Base-by-base conservation (phyloP, 37 sponge, comb jelly and placozoan genomes). In the Beroe forskalii region DNA sequence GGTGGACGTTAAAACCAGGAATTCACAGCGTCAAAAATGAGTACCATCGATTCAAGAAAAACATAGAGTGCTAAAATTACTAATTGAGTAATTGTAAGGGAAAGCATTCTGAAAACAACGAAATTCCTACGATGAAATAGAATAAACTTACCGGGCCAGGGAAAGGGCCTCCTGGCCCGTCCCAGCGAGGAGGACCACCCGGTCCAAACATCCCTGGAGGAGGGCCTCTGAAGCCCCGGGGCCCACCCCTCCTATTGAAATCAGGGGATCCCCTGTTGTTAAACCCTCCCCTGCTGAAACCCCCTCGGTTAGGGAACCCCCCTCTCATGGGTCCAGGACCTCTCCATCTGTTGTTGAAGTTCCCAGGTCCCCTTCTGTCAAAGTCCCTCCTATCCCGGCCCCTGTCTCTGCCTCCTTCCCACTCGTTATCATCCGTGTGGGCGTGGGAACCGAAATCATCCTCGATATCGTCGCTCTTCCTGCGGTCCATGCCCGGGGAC, bases 251-350 rank as follows among this genome's bases (percentile, higher is more conserved):
- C 42, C 72, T 28, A 37, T 69, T 69, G 39, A 69, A 69, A 69
- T 69, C 72, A 36, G 48, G 48, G 8, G 86, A 80, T 1, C 86
- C 86, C 55, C 86, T 80, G 86, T 80, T 80, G 48, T 80, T 80
- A 43, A 38, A 80, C 28, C 55, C 55, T 30, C 55, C 55, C 40
- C 86, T 12, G n/a, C 4, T 23, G 43, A 12, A 12, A 20, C 27
- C 27, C 17, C 86, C 55, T 23, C 55, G 12, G 20, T 27, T 19
- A 80, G 12, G 6, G 22, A 43, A 43, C 14, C 72, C 72, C 4
- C 72, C 32, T 14, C 32, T 69, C 72, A 69, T 69, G 38, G 72
- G 72, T 32, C 38, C 72, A 36, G 72, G 72, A 36, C 72, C 72
- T 69, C 72, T 69, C 72, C 72, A 69, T 69, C 72, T 69, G 19